Base-by-base conservation (phyloP, 2,888 invertebrate species). In the Macrosoma leucophasiata region DNA sequence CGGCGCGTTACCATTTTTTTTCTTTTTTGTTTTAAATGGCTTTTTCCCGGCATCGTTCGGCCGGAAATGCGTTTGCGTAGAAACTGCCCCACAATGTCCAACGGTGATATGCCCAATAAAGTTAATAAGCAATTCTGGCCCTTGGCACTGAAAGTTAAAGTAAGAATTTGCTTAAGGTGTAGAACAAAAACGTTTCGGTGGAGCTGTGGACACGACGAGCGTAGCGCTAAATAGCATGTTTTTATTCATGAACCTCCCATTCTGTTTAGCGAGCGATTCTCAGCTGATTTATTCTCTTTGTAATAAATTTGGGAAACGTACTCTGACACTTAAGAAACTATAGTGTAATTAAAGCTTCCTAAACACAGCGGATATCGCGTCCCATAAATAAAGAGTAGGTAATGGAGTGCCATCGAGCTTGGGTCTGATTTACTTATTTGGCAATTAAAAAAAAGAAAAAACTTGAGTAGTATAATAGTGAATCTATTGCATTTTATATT, bases 61-160 rank as follows among this genome's bases (percentile, higher is more conserved):
- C 78, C 82, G 84, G 84, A 84, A 82, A 84, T 84, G 84, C 82
- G 81, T 84, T 84, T 77, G 81, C 81, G 81, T 82, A 77, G 73
- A 78, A n/a, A 71, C 66, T 75, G 68, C 65, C 67, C 67, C 48
- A 56, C 62, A 64, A 63, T 58, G 62, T 58, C 65, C 56, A 74
- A 78, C 58, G 58, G 73, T 60, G 55, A 50, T 68, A 81, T 55
- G 57, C 62, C 55, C 57, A 49, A 63, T 64, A 50, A 59, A 61
- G 47, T 63, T 62, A 58, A 60, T 62, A 66, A 57, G 55, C 68
- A 49, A 78, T 60, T 73, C 61, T 67, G 59, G 62, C 60, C 58
- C 72, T 71, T 75, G 51, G 39, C 39, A 39, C 54, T 35, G 45
- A 52, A 52, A 40, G 46, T 55, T 67, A 76, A 53, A 56, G 69